Evolutionary conservation across 2,888 invertebrate genomes (phyloP).

Genomic region (Belgica antarctica): DNA sequence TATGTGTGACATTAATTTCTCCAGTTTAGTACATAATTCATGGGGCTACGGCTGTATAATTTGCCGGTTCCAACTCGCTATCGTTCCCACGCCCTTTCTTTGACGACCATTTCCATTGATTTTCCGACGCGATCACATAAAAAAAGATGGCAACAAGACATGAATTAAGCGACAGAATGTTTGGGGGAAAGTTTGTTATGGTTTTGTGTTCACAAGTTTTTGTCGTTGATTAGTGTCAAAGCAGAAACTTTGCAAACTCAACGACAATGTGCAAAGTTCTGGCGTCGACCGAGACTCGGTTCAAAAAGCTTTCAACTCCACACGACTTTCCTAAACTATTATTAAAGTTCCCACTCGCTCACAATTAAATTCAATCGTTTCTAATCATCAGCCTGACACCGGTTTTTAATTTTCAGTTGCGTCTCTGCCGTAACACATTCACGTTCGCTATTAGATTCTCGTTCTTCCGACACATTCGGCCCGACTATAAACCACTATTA

Average conservation of each 20-base stretch:
- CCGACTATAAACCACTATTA: conserved; percentile 19
- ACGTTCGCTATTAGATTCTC: background rate
- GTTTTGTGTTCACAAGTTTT: background rate
- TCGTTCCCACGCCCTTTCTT: conserved; percentile 1
- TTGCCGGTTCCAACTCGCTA: conserved; percentile 7
- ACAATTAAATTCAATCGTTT: too few relatives aligned
- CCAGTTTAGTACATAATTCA: conserved; percentile 29
- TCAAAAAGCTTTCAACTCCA: too few relatives aligned
- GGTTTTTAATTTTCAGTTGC: too few relatives aligned
- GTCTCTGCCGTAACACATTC: background rate
- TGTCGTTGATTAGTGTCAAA: background rate
- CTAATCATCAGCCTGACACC: too few relatives aligned
- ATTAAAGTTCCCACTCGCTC: too few relatives aligned
- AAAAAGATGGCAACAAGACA: conserved; percentile 1
- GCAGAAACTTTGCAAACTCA: too few relatives aligned
- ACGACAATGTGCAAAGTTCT: too few relatives aligned
- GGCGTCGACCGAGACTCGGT: too few relatives aligned
- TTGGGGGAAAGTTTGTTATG: background rate
- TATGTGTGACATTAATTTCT: conserved; percentile 36
- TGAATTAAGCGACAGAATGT: background rate
- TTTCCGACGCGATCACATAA: conserved; percentile 11
- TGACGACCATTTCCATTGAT: conserved; percentile 27
- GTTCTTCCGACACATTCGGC: too few relatives aligned
- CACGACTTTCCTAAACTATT: too few relatives aligned
- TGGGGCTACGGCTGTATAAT: conserved; percentile 12